Percentiles rank a stretch among this genome's conserved stretches.
Evolutionary conservation across 2,113 vertebrate genomes (phyloP).

Genomic region (Trochalopteron elliotii): DNA sequence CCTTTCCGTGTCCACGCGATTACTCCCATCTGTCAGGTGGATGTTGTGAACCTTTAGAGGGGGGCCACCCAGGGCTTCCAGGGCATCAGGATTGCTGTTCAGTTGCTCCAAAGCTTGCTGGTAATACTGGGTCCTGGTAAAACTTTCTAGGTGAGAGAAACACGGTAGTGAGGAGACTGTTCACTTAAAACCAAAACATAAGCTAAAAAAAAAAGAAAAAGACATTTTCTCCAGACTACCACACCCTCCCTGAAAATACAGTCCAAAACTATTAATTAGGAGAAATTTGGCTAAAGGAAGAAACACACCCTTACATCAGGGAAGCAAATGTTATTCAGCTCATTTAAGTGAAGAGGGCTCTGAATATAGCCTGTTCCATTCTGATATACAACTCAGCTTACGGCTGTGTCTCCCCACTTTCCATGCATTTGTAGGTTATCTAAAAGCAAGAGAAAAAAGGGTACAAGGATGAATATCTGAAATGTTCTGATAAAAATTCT

Average conservation of each 20-base stretch:
- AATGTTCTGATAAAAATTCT: background rate
- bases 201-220: background rate
- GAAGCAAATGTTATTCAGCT: background rate
- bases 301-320: background rate
- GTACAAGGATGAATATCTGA: background rate
- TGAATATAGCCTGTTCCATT: background rate
- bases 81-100: conserved; percentile 65
- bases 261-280: background rate
- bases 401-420: background rate
- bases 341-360: background rate
- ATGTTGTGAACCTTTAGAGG: conserved; percentile 82
- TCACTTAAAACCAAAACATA: background rate
- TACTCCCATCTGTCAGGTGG: conserved; percentile 74
- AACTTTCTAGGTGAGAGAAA: conserved; percentile 63
- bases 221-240: background rate
- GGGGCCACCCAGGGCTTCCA: conserved; percentile 78
- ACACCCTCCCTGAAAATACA: background rate
- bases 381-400: background rate
- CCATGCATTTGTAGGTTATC: background rate
- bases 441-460: background rate
- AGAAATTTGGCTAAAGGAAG: background rate
- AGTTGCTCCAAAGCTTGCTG: conserved; percentile 77
- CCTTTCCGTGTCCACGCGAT: conserved; percentile 64
- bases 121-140: conserved; percentile 78
- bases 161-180: background rate